Percentiles rank a stretch among this genome's conserved stretches.
phyloP scores from a whole-genome alignment of 2,888 invertebrate species.

The Brenthis hecate region DNA sequence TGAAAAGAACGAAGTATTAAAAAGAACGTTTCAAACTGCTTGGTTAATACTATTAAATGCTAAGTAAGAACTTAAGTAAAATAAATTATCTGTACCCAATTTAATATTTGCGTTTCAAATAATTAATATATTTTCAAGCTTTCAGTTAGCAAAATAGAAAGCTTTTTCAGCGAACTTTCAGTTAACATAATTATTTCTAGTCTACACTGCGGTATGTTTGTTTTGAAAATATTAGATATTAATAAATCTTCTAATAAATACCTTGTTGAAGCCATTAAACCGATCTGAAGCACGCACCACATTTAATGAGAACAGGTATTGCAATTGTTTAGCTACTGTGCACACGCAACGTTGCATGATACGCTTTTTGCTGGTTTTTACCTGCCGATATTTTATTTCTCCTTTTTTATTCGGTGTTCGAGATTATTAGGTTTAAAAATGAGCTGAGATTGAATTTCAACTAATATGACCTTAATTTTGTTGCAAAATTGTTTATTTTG shows the following conservation, averaged over 20 bases:
- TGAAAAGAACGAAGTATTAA: too few relatives aligned
- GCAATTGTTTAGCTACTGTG: constrained; percentile 45
- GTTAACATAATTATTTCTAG: too few relatives aligned
- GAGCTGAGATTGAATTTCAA: constrained; percentile 39
- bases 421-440: constrained; percentile 41
- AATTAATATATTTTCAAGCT: too few relatives aligned
- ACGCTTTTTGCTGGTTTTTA: constrained; percentile 30
- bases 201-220: too few relatives aligned
- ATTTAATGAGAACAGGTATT: constrained; percentile 44
- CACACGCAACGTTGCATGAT: constrained; percentile 77
- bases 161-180: too few relatives aligned
- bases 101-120: too few relatives aligned
- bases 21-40: too few relatives aligned
- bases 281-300: constrained; percentile 45
- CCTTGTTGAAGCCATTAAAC: constrained; percentile 41
- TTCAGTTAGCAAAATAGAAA: too few relatives aligned
- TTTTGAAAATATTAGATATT: constrained; percentile 37
- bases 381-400: constrained; percentile 20
- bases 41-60: too few relatives aligned
- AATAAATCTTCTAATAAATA: constrained; percentile 39
- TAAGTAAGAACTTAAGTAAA: too few relatives aligned
- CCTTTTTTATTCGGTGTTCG: constrained; percentile 28
- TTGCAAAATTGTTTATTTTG: constrained; percentile 20
- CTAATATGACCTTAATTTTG: constrained; percentile 28
- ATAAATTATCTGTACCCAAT: too few relatives aligned